Conservation (phyloP, 1,140 invertebrate genomes). For the Drosophila punjabiensis region DNA sequence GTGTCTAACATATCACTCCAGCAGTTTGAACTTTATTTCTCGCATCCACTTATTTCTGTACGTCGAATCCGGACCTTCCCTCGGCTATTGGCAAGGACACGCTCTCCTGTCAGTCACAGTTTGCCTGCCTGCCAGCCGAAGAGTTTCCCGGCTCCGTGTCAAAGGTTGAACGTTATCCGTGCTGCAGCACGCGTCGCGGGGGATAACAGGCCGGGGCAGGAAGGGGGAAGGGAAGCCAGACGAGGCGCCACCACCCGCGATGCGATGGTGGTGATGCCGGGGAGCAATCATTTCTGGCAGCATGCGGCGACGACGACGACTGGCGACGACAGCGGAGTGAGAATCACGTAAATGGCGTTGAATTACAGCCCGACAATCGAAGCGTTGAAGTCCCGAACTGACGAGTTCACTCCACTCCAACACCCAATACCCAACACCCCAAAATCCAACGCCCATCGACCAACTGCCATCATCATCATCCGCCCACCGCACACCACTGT, state of each 20-base stretch:
- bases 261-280: slow-evolving; percentile 19
- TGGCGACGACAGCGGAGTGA: slow-evolving; percentile 44
- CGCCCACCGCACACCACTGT: slow-evolving; percentile 38
- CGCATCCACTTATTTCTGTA: slow-evolving; percentile 11
- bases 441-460: background rate
- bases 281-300: slow-evolving; percentile 55
- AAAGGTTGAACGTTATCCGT: slow-evolving; percentile 67
- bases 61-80: background rate
- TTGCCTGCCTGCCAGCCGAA: slow-evolving; percentile 14
- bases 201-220: background rate
- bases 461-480: background rate
- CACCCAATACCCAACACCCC: slow-evolving; percentile 10
- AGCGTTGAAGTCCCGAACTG: slow-evolving; percentile 82
- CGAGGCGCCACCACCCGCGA: slow-evolving; percentile 45
- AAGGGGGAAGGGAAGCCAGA: slow-evolving; percentile 5
- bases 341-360: slow-evolving; percentile 79
- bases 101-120: slow-evolving; percentile 18
- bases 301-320: slow-evolving; percentile 45
- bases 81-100: slow-evolving; percentile 27
- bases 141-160: slow-evolving; percentile 68
- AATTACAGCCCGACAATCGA: slow-evolving; percentile 83
- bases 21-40: slow-evolving; percentile 5
- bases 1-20: background rate
- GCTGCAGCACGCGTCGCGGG: slow-evolving; percentile 57
- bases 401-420: slow-evolving; percentile 65